Conservation (phyloP, 2,888 invertebrate genomes). For the Chrysolina oricalcia region DNA sequence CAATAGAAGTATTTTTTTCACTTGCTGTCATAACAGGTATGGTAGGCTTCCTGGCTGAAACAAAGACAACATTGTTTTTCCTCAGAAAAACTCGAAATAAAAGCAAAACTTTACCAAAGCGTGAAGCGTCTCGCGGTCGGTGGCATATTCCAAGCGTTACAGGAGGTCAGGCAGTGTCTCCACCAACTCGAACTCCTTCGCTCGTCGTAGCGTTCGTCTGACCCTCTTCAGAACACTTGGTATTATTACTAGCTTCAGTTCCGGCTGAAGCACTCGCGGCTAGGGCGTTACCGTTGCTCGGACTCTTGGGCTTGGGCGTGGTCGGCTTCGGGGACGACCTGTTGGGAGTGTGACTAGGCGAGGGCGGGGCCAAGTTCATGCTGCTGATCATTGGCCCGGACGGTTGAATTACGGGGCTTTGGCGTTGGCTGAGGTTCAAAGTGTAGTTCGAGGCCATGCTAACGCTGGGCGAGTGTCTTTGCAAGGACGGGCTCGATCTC, state of each 20-base stretch:
- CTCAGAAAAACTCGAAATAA: constrained; percentile 1
- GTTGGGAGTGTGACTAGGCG: constrained; percentile 56
- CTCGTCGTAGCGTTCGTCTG: constrained; percentile 58
- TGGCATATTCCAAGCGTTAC: constrained; percentile 68
- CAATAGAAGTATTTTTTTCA: constrained; percentile 46
- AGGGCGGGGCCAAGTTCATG: constrained; percentile 56
- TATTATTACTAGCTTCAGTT: constrained; percentile 31
- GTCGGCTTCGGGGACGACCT: constrained; percentile 65
- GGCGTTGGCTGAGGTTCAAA: constrained; percentile 66
- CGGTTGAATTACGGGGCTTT: constrained; percentile 70
- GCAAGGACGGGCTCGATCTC: constrained; percentile 75
- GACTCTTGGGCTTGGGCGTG: constrained; percentile 52
- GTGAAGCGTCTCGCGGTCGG: constrained; percentile 66
- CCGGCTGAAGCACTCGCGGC: constrained; percentile 28
- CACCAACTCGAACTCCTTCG: constrained; percentile 70
- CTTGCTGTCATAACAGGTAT: constrained; percentile 69
- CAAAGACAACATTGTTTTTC: constrained; percentile 68
- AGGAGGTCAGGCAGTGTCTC: constrained; percentile 71
- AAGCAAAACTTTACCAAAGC: constrained; percentile 67
- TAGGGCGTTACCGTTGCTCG: constrained; percentile 30
- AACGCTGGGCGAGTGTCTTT: constrained; percentile 73
- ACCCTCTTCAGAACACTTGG: constrained; percentile 37
- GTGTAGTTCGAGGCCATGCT: constrained; percentile 63
- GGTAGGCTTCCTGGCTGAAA: constrained; percentile 78
- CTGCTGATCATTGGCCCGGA: constrained; percentile 68